These are phyloP conservation scores for Danio choprae DNA, from an alignment of 2,797 vertebrate species.

Conservation along the genomic window DNA sequence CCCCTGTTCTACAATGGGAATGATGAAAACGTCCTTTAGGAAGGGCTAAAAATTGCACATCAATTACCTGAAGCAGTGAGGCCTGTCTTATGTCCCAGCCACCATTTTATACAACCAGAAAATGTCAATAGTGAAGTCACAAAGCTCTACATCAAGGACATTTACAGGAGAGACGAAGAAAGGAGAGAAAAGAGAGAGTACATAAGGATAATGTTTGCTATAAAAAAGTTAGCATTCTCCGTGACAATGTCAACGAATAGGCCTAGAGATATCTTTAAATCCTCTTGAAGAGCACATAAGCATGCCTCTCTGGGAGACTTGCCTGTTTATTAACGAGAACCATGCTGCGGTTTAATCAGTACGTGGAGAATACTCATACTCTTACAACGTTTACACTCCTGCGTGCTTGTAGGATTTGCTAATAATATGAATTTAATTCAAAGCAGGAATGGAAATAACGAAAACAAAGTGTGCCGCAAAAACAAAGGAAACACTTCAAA, in stretches of 20 bases:
- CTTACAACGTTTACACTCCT: constrained; percentile 59
- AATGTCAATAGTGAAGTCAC: constrained; percentile 60
- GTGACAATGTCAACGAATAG: constrained; percentile 64
- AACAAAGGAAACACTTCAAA: constrained; percentile 20
- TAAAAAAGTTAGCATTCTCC: constrained; percentile 44
- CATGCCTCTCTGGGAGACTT: constrained; percentile 69
- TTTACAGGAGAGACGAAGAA: constrained; percentile 40
- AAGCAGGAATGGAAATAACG: constrained; percentile 32
- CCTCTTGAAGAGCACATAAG: constrained; percentile 68
- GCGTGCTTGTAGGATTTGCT: constrained; percentile 9
- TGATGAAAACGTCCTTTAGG: constrained; percentile 70
- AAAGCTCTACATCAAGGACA: constrained; percentile 50
- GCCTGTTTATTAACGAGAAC: constrained; percentile 72
- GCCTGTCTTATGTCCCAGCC: constrained; percentile 67
- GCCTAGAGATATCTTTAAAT: constrained; percentile 65
- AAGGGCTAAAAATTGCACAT: constrained; percentile 76
- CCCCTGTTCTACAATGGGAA: constrained; percentile 63
- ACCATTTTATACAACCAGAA: constrained; percentile 60
- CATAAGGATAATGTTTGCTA: constrained; percentile 25
- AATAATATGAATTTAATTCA: constrained; percentile 42
- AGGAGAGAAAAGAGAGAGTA: constrained; percentile 5
- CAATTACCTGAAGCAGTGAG: constrained; percentile 76
- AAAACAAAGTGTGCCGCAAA: background rate
- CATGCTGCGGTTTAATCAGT: constrained; percentile 71
- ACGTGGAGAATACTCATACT: constrained; percentile 65